A percentile compares a stretch with the other conserved stretches of the same genome.
phyloP scores from a whole-genome alignment of 2,113 vertebrate genomes.

The Hypanus sabinus region DNA sequence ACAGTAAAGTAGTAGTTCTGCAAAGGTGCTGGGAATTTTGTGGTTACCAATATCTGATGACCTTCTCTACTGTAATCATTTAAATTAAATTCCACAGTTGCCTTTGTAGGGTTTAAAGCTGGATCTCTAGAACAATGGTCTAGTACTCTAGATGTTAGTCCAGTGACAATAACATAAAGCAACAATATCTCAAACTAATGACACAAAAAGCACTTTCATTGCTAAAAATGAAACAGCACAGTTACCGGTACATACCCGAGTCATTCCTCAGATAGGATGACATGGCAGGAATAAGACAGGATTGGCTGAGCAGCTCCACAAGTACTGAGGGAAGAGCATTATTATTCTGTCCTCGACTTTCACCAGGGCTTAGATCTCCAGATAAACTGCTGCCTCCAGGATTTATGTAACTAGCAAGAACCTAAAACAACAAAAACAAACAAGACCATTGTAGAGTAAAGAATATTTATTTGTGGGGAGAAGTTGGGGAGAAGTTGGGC shows the following conservation, averaged over 20 bases:
- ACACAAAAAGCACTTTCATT: not conserved
- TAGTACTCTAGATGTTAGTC: no score
- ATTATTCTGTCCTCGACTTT: slow-evolving; percentile 76
- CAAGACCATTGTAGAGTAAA: not conserved
- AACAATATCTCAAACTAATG: no score
- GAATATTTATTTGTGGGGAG: not conserved
- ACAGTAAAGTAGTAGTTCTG: no score
- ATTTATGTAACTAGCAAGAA: slow-evolving; percentile 97
- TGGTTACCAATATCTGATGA: no score
- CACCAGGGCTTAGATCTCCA: slow-evolving; percentile 64
- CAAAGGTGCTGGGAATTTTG: no score
- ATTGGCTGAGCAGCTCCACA: slow-evolving; percentile 87
- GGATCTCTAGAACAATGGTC: no score
- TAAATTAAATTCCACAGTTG: no score
- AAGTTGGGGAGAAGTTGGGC: no score
- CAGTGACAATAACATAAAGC: no score
- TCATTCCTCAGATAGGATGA: slow-evolving; percentile 95
- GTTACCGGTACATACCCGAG: slow-evolving; percentile 75
- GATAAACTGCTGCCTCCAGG: slow-evolving; percentile 70
- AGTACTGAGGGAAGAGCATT: slow-evolving; percentile 82
- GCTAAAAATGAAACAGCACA: not conserved
- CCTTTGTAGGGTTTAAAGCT: no score
- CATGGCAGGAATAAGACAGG: slow-evolving; percentile 96
- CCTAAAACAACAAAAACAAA: slow-evolving; percentile 55
- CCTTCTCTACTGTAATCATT: no score